phyloP scores from a whole-genome alignment of 2,888 invertebrate species.

The Mystacides longicornis region DNA sequence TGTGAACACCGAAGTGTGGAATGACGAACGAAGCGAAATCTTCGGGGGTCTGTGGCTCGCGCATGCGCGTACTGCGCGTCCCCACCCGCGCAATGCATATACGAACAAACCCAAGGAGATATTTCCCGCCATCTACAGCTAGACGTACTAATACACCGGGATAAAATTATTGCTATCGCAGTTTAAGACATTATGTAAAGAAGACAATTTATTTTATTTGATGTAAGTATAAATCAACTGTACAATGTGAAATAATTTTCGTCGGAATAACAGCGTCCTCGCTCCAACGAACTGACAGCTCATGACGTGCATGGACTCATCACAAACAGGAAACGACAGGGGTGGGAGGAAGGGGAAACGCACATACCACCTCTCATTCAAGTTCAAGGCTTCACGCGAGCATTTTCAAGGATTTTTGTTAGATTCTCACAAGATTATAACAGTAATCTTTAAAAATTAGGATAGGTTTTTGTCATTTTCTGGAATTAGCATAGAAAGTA shows the following conservation, averaged over 20 bases:
- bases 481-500: no score
- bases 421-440: background rate
- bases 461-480: no score
- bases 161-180: background rate
- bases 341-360: background rate
- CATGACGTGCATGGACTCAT: background rate
- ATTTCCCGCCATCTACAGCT: constrained; percentile 10
- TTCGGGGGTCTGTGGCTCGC: constrained; percentile 27
- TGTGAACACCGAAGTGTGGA: constrained; percentile 51
- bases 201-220: no score
- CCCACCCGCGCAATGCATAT: constrained; percentile 34
- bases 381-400: background rate
- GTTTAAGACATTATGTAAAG: background rate
- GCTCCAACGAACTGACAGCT: no score
- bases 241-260: no score
- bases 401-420: background rate
- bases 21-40: constrained; percentile 44
- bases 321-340: background rate
- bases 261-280: no score
- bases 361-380: background rate
- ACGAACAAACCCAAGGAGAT: constrained; percentile 28
- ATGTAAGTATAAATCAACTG: no score
- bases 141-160: background rate
- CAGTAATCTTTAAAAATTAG: no score
- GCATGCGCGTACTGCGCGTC: constrained; percentile 12